These are phyloP conservation scores for Palythoa grandis DNA, from an alignment of 92 coral and sea anemone genomes.

Conservation along the genomic window DNA sequence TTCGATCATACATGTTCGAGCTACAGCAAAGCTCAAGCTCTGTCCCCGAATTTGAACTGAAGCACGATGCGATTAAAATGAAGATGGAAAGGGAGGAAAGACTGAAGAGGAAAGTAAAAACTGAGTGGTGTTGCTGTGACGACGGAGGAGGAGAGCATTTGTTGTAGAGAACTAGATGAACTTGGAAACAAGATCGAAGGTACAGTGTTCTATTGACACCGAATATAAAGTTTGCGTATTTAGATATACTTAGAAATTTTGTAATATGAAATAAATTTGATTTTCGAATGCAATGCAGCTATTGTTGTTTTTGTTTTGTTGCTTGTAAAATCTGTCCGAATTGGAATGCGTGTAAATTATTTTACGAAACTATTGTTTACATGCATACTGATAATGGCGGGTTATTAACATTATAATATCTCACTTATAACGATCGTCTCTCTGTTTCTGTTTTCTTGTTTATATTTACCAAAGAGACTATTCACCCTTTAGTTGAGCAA, in stretches of 20 bases:
- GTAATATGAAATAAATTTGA: too few relatives aligned
- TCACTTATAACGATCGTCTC: background rate
- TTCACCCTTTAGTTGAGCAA: background rate
- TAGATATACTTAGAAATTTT: background rate
- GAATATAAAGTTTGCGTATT: too few relatives aligned
- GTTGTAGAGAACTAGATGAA: too few relatives aligned
- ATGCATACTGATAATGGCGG: background rate
- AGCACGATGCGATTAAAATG: background rate
- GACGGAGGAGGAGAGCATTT: background rate
- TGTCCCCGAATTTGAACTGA: background rate
- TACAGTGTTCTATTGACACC: background rate
- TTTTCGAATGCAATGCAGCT: background rate
- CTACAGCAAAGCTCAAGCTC: too few relatives aligned
- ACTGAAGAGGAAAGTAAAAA: background rate
- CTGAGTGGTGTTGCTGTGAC: background rate
- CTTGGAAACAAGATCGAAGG: background rate
- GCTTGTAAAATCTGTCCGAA: too few relatives aligned
- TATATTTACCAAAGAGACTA: background rate
- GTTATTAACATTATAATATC: background rate
- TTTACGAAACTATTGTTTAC: background rate
- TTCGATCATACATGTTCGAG: background rate
- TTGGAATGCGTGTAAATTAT: too few relatives aligned
- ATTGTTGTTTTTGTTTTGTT: background rate
- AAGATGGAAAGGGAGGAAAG: background rate
- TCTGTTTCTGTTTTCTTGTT: background rate